Base-by-base conservation (phyloP, 1,140 invertebrate species). In the Apocrypta bakeri region DNA sequence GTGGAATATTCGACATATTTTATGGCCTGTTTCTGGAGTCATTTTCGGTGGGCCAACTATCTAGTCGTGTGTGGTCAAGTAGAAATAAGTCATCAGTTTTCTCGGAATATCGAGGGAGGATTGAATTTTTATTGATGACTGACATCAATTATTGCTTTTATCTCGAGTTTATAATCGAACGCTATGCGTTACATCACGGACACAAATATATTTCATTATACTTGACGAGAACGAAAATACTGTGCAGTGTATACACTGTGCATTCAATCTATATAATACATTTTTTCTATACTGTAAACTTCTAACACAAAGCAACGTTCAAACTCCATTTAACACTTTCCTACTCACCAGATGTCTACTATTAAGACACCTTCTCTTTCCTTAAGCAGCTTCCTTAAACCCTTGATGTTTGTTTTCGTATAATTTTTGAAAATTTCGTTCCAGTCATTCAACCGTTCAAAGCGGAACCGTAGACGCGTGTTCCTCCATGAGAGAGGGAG, bases 401-500 rank as follows among this genome's bases (percentile, higher is more conserved):
- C 21, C 2, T 8, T 37, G 25, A 42, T 74, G 79, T 75, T 81
- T 73, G 61, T 81, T 81, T 74, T 40, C 3, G 25, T 27, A 76
- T 27, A 76, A 76, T 76, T 66, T 56, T 25, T 8, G 8, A 61
- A 71, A 73, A 31, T 72, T 33, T 64, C 68, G 33, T 56, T 69
- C 63, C 64, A 24, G 56, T 68, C 40, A 27, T 56, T 56, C 12
- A 63, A 8, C n/a, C 48, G 48, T 4, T 17, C 37, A 21, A 0
- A 69, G 40, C 31, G 40, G 12, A 61, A 29, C 40, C 40, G 63
- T 9, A 37, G 29, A 74, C 37, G 83, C 81, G 81, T 86, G 87
- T 91, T 91, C 33, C 3, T 91, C 88, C 88, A 90, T 86, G 89
- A 90, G 90, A 89, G 88, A 91, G 87, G 89, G 86, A n/a, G n/a